Evolutionary conservation across 2,113 vertebrate genomes (phyloP).

Genomic region (Salminus brasiliensis): DNA sequence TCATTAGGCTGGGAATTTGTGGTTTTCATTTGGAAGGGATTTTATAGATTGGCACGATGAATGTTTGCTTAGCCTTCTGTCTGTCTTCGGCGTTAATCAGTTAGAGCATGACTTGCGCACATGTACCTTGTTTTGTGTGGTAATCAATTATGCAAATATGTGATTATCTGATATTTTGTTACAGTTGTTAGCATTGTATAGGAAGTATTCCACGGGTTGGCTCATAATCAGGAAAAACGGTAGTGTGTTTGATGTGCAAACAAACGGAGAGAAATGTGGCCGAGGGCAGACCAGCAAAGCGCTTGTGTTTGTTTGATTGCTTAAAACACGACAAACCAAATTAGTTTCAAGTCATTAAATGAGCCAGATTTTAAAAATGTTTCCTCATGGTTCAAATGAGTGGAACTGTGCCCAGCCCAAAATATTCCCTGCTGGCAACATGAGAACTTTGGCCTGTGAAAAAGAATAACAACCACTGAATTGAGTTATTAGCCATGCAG

Average conservation of each 20-base stretch:
- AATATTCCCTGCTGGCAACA: not conserved
- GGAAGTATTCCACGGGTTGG: not conserved
- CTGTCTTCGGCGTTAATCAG: not conserved
- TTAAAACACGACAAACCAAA: not conserved
- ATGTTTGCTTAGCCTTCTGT: not conserved
- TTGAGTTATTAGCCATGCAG: not conserved
- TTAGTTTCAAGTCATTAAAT: not conserved
- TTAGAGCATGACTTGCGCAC: not conserved
- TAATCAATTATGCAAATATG: not conserved
- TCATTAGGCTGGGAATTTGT: slow-evolving; percentile 8
- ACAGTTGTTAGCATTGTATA: not conserved
- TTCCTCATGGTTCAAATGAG: not conserved
- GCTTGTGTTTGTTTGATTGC: not conserved
- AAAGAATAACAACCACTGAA: no score
- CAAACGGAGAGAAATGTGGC: not conserved
- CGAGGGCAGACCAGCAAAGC: not conserved
- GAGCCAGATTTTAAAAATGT: not conserved
- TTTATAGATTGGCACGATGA: not conserved
- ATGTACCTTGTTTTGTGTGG: not conserved
- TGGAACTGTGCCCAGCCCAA: not conserved
- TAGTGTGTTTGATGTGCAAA: not conserved
- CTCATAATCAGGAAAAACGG: not conserved
- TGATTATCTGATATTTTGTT: not conserved
- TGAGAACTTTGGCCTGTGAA: no score
- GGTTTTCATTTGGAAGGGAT: not conserved